phyloP scores from a whole-genome alignment of 2,797 vertebrate species.

The Myripristis jacobus region DNA sequence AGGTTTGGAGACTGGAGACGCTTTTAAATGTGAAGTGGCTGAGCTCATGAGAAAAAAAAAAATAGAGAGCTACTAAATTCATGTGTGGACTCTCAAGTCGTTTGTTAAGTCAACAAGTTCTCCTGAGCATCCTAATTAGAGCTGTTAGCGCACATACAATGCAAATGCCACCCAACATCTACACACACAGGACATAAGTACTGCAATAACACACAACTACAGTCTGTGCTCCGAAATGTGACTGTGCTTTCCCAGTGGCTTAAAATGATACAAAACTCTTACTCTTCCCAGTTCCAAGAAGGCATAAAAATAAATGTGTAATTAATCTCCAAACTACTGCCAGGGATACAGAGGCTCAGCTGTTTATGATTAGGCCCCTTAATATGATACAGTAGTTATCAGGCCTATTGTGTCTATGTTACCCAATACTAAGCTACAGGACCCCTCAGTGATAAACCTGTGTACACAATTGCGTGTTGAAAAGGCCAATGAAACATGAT shows the following conservation, averaged over 20 bases:
- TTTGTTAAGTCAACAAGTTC: slow-evolving; percentile 66
- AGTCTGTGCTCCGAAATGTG: slow-evolving; percentile 27
- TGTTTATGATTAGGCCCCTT: slow-evolving; percentile 51
- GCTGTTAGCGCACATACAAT: slow-evolving; percentile 44
- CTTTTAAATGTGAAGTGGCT: slow-evolving; percentile 18
- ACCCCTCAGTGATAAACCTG: slow-evolving; percentile 56
- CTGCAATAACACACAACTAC: slow-evolving; percentile 40
- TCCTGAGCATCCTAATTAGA: slow-evolving; percentile 66
- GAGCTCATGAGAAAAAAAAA: slow-evolving; percentile 23
- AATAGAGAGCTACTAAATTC: slow-evolving; percentile 33
- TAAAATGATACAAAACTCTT: slow-evolving; percentile 56
- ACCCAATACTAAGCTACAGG: slow-evolving; percentile 63
- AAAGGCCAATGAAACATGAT: slow-evolving; percentile 61
- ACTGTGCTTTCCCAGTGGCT: slow-evolving; percentile 29
- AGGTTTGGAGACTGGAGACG: slow-evolving; percentile 22
- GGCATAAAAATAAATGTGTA: slow-evolving; percentile 43
- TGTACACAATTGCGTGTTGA: slow-evolving; percentile 33
- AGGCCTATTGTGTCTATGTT: slow-evolving; percentile 59
- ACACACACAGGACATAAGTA: slow-evolving; percentile 68
- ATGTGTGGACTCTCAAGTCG: slow-evolving; percentile 44
- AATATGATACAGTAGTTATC: slow-evolving; percentile 62
- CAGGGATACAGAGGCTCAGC: slow-evolving; percentile 49
- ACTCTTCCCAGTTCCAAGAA: slow-evolving; percentile 28
- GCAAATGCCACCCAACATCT: background rate
- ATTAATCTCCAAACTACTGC: slow-evolving; percentile 52